A percentile compares a stretch with the other conserved stretches of the same genome.
These are phyloP conservation scores for Spinus pinus DNA, from an alignment of 2,797 vertebrate species.

Conservation along the genomic window DNA sequence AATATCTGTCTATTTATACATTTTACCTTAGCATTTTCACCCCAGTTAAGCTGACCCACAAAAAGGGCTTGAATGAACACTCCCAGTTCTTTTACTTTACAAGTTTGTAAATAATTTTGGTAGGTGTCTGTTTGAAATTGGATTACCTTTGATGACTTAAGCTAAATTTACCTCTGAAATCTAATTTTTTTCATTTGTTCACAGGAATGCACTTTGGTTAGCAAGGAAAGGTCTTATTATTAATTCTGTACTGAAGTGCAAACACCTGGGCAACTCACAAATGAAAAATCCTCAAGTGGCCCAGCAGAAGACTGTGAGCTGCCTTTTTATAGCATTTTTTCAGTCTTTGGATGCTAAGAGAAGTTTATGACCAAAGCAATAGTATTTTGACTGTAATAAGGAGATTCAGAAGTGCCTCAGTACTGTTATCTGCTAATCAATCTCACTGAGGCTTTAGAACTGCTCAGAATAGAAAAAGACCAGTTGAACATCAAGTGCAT, in stretches of 20 bases:
- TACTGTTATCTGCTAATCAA: background rate
- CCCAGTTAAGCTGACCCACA: background rate
- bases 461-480: background rate
- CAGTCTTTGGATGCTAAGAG: background rate
- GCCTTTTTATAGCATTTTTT: background rate
- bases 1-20: background rate
- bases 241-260: background rate
- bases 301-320: background rate
- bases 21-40: background rate
- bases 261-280: background rate
- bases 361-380: background rate
- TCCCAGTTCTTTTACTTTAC: background rate
- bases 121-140: background rate
- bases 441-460: background rate
- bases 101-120: background rate
- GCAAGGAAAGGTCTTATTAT: background rate
- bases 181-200: background rate
- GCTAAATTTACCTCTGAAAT: background rate
- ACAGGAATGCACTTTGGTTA: background rate
- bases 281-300: background rate
- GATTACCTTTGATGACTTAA: background rate
- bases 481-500: background rate
- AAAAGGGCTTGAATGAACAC: background rate
- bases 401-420: background rate
- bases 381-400: background rate